Evolutionary conservation across 2,113 vertebrate genomes (phyloP), one percentile per base, ranked within the genome.

Genomic region (Sialia sialis): DNA sequence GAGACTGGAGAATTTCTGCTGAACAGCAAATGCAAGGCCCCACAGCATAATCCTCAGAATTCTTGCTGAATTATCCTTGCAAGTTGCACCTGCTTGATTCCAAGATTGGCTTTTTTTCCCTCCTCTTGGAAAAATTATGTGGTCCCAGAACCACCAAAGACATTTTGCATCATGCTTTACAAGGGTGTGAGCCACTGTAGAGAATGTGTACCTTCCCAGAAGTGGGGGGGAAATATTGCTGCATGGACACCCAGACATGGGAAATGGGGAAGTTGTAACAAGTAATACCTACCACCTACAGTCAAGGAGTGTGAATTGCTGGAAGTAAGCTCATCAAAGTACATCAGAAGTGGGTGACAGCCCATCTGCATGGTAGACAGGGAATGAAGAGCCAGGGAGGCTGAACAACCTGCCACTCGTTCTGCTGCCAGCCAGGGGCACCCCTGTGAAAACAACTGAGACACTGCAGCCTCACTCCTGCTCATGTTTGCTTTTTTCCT

Each of bases 401-500:
- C 19, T 60, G 49, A 56, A 38, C 1, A 17, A 36, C 9, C 7
- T 25, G 29, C 36, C 46, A 1, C 39, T 55, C 32, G 11, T 23
- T 58, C 78, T 81, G 48, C 51, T 32, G 49, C 63, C 49, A 52
- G 80, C 23, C 48, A 69, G 36, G 19, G 44, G 36, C 2, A 1
- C 20, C 0, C 0, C 67, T 58, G 10, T 15, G 46, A 44, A 68
- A 94, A 44, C 54, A 68, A 48, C 14, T 0, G 0, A 85, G 76
- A 48, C 18, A 5, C 56, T 52, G 51, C 51, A 44, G 72, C 49
- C 41, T 60, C 3, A 2, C 44, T 89, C 55, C 73, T 77, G 59
- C 59, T 69, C 1, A 2, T 34, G n/a, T n/a, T 91, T 48, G 12
- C 7, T 75, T 75, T 56, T 70, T 54, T 75, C 7, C 34, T 66